Percentiles rank a stretch among this genome's conserved stretches.
phyloP scores from a whole-genome alignment of 2,888 invertebrate species.

The Aradus depressus region DNA sequence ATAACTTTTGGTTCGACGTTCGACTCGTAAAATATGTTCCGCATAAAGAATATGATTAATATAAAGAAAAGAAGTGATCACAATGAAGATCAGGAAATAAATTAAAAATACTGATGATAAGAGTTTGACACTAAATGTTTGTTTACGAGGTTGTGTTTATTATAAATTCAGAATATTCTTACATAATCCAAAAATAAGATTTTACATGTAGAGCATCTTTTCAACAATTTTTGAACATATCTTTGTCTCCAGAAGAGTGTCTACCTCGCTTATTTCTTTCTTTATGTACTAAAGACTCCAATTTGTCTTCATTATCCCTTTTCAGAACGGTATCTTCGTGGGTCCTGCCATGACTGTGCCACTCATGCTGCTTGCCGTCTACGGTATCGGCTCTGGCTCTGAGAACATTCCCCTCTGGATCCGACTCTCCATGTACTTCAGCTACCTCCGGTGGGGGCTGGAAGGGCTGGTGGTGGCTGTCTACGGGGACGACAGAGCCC shows the following conservation, averaged over 20 bases:
- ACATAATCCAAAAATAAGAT: no score
- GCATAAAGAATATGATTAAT: no score
- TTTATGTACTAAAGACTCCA: not conserved
- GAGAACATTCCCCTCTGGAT: constrained; percentile 61
- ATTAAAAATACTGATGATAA: no score
- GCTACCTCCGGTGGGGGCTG: constrained; percentile 84
- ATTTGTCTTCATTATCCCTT: not conserved
- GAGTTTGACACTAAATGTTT: not conserved
- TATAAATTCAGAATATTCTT: no score
- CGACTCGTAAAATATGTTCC: no score
- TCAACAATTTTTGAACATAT: not conserved
- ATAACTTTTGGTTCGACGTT: no score
- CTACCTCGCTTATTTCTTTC: not conserved
- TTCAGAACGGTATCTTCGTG: constrained; percentile 74
- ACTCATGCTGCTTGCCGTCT: constrained; percentile 73
- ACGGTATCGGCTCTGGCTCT: constrained; percentile 72
- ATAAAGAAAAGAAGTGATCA: no score
- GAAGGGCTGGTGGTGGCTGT: constrained; percentile 83
- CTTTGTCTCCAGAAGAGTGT: not conserved
- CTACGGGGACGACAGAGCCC: constrained; percentile 75
- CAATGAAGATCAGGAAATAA: no score
- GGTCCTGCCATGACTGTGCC: constrained; percentile 82
- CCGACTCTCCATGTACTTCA: constrained; percentile 65
- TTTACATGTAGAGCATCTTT: no score
- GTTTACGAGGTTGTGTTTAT: no score